phyloP scores from a whole-genome alignment of 2,888 invertebrate genomes.

The Macaria liturata region DNA sequence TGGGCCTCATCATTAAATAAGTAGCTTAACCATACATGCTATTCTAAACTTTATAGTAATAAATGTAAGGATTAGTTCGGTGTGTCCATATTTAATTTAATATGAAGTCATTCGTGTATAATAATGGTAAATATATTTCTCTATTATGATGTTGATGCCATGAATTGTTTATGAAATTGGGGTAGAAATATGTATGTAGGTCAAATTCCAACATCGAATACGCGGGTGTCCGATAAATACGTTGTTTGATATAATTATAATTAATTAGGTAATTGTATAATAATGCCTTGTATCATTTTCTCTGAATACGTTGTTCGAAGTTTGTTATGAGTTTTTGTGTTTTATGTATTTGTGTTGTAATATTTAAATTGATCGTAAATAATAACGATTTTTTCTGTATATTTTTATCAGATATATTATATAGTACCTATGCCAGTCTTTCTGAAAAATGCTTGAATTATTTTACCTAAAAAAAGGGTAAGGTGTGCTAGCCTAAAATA shows the following conservation, averaged over 20 bases:
- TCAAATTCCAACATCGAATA: constrained; percentile 7
- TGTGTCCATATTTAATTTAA: background rate
- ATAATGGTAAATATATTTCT: constrained; percentile 13
- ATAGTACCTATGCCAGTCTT: too few relatives aligned
- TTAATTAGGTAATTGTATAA: background rate
- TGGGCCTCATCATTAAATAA: constrained; percentile 11
- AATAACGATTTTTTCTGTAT: too few relatives aligned
- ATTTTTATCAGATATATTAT: too few relatives aligned
- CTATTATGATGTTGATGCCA: constrained; percentile 8
- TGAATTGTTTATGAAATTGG: constrained; percentile 14
- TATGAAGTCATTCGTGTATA: constrained; percentile 10
- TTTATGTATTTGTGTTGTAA: too few relatives aligned
- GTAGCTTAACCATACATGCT: constrained; percentile 1
- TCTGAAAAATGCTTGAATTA: too few relatives aligned
- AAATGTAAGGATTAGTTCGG: background rate
- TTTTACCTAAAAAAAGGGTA: too few relatives aligned
- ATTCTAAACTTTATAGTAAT: background rate
- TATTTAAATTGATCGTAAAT: too few relatives aligned
- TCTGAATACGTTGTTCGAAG: too few relatives aligned
- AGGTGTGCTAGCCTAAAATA: too few relatives aligned
- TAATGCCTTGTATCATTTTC: background rate
- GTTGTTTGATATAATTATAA: background rate
- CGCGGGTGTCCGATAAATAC: background rate
- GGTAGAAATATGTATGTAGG: constrained; percentile 8
- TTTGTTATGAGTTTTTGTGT: background rate